Evolutionary conservation across 2,113 vertebrate species (phyloP).

Genomic region (Lepus timidus): DNA sequence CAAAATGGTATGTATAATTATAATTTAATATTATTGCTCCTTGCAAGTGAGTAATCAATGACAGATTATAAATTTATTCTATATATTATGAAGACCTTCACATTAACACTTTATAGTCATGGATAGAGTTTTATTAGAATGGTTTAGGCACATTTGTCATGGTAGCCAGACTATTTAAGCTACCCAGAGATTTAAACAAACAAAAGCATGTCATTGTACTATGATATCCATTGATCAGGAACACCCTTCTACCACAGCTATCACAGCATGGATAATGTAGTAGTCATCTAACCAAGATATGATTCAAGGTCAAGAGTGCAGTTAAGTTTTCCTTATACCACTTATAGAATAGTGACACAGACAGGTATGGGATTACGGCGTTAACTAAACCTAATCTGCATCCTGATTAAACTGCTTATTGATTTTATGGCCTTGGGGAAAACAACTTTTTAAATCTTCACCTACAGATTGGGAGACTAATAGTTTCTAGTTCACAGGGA

Average conservation of each 20-base stretch:
- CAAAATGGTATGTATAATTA: not conserved
- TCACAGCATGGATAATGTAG: not conserved
- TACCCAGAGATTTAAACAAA: not conserved
- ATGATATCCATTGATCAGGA: not conserved
- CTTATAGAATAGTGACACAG: not conserved
- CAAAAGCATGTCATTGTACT: not conserved
- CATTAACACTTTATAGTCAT: not conserved
- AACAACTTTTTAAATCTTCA: slow-evolving; percentile 1
- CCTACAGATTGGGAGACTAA: not conserved
- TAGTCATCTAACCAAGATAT: not conserved
- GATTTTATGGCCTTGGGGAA: not conserved
- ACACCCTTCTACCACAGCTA: not conserved
- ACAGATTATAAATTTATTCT: not conserved
- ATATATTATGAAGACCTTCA: not conserved
- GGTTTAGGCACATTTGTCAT: not conserved
- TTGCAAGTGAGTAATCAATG: not conserved
- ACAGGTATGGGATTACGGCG: not conserved
- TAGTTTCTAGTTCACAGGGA: not conserved
- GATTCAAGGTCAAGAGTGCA: not conserved
- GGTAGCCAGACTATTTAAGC: not conserved
- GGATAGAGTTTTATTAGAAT: not conserved
- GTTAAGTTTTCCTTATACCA: not conserved
- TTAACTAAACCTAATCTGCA: not conserved
- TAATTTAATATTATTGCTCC: slow-evolving; percentile 33
- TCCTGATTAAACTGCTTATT: not conserved